Base-by-base conservation (phyloP, 2,113 vertebrate species). In the Xiphorhynchus elegans region DNA sequence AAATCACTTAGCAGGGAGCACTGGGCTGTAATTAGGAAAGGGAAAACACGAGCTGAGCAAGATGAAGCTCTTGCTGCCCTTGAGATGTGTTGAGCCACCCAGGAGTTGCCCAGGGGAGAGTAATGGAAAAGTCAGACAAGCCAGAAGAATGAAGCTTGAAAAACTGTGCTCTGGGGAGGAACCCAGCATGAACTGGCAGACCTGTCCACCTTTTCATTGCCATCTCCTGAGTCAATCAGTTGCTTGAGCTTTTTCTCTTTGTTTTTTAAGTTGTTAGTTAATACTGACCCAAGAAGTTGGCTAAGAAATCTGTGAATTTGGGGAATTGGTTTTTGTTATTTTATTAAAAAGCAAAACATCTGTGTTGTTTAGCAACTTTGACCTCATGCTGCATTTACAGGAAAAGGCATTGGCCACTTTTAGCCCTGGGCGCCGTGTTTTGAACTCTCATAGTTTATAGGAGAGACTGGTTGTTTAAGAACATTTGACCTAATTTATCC, bases 1-100 rank as follows among this genome's bases (percentile, higher is more conserved):
- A 81, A 93, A 81, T 92, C 64, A 26, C 58, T 86, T 35, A 28
- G 56, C 31, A 3, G 50, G 75, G 82, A 91, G 56, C 69, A 68
- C 53, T 25, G 78, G 69, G 66, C 79, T 96, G 80, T 94, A 95
- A 95, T 96, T 97, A 92, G 66, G 70, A 93, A 96, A 95, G 95
- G 89, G 94, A 95, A 93, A 94, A 93, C 77, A 89, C 40, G 56
- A 62, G 55, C 26, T 42, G 72, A 95, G 60, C 49, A 7, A 92
- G 77, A 84, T 17, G 72, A 59, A 93, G 90, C 37, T 88, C 79
- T 90, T 73, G 50, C 67, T 88, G 52, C 60, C 73, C 2, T 2
- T 31, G 69, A 84, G 68, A 91, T 87, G 73, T 75, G 91, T 89
- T 94, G 69, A 79, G 88, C 85, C 83, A 86, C 50, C 88, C 56